phyloP scores from a whole-genome alignment of 2,797 vertebrate genomes.

The Danio tinwini region DNA sequence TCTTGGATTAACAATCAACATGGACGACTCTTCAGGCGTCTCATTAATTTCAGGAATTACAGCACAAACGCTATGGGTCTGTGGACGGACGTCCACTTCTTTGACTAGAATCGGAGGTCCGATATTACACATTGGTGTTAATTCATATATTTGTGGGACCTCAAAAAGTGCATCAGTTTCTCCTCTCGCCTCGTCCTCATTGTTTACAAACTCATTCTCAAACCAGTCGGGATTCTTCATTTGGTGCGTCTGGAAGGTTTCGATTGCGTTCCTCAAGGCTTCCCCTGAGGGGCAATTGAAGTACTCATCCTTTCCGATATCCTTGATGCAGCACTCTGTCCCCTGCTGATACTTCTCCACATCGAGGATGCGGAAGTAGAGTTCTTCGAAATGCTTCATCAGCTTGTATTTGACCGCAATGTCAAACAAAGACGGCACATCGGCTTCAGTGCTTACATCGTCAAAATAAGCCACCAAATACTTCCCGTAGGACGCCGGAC shows the following conservation, averaged over 20 bases:
- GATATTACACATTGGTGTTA: conserved; percentile 61
- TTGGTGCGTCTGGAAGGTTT: conserved; percentile 84
- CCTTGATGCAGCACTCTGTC: conserved; percentile 81
- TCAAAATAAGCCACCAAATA: conserved; percentile 93
- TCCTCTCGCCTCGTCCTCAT: conserved; percentile 70
- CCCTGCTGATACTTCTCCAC: conserved; percentile 90
- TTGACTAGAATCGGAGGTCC: conserved; percentile 59
- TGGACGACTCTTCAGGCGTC: conserved; percentile 27
- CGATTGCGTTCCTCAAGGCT: conserved; percentile 81
- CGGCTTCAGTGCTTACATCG: conserved; percentile 78
- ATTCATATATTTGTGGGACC: conserved; percentile 61
- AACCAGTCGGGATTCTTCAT: conserved; percentile 86
- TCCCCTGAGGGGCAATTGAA: conserved; percentile 78
- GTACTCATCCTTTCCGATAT: conserved; percentile 83
- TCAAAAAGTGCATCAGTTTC: conserved; percentile 56
- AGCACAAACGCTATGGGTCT: conserved; percentile 51
- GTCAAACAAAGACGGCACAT: conserved; percentile 89
- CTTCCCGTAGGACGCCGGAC: conserved; percentile 83
- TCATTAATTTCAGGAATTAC: conserved; percentile 70
- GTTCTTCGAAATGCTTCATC: conserved; percentile 92
- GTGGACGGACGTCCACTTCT: conserved; percentile 58
- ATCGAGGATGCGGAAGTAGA: conserved; percentile 91
- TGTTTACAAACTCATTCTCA: conserved; percentile 76
- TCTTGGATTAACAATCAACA: conserved; percentile 68
- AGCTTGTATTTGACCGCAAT: conserved; percentile 86